Conservation (phyloP, 2,797 vertebrate species). For the Mionectes olivaceus region DNA sequence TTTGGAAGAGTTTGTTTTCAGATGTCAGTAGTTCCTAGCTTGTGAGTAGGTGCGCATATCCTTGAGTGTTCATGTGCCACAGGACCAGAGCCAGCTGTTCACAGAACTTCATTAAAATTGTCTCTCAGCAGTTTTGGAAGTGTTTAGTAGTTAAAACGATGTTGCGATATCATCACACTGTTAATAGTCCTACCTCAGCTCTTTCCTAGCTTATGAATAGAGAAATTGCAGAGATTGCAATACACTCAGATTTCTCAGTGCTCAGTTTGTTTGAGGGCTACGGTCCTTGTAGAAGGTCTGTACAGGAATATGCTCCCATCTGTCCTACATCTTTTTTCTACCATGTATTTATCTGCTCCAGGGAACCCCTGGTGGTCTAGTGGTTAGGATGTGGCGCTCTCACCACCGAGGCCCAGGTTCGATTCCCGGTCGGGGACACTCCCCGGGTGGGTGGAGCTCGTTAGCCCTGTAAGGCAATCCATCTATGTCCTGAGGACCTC, state of each 20-base stretch:
- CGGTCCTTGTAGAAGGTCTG: accelerated
- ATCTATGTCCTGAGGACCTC: no score
- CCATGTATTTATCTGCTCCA: neutral
- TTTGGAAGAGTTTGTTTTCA: neutral
- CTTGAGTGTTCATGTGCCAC: neutral
- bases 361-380: no score
- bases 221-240: neutral
- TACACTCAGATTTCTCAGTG: neutral
- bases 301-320: neutral
- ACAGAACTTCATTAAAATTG: neutral
- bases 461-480: no score
- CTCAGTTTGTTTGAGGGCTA: neutral
- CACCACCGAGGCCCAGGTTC: no score
- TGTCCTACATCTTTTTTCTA: neutral
- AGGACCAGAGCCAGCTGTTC: neutral
- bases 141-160: neutral
- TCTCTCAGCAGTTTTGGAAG: neutral
- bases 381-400: no score
- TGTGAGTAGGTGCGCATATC: neutral
- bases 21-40: neutral
- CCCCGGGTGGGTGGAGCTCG: no score
- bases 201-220: neutral
- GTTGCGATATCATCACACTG: neutral
- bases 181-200: neutral
- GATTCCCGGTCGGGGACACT: no score